These are phyloP conservation scores for Alcis repandata DNA, from an alignment of 2,888 invertebrate genomes.

Conservation along the genomic window DNA sequence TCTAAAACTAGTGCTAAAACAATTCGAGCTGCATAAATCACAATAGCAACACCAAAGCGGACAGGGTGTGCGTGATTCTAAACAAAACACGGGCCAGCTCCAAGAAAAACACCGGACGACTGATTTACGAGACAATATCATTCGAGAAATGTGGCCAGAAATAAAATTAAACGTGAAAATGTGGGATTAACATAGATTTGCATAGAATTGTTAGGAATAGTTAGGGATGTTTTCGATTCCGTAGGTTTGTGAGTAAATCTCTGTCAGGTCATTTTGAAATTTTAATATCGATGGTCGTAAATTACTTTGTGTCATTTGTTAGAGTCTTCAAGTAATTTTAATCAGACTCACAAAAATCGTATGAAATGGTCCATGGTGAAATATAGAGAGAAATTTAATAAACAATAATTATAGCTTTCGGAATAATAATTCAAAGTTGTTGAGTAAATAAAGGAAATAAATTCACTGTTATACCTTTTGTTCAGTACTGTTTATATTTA, in stretches of 20 bases:
- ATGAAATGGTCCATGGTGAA: no score
- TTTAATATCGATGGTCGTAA: constrained; percentile 22
- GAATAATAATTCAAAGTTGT: no score
- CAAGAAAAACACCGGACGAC: constrained; percentile 84
- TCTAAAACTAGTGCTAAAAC: constrained; percentile 64
- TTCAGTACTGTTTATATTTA: no score
- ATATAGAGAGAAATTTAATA: no score
- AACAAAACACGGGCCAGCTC: constrained; percentile 81
- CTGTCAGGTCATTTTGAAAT: constrained; percentile 28
- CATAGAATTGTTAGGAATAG: constrained; percentile 54
- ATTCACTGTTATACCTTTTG: no score
- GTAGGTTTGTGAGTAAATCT: constrained; percentile 27
- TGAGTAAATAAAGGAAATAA: no score
- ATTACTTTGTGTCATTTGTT: constrained; percentile 8
- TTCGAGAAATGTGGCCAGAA: constrained; percentile 81
- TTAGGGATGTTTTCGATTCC: constrained; percentile 40
- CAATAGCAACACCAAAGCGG: constrained; percentile 69
- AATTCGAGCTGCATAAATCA: constrained; percentile 78
- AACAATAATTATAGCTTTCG: no score
- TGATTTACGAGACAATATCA: constrained; percentile 85
- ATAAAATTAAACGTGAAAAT: constrained; percentile 80
- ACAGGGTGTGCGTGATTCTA: constrained; percentile 84
- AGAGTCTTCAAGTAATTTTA: not conserved
- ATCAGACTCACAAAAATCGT: no score
- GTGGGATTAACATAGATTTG: constrained; percentile 74